A percentile compares a stretch with the other conserved stretches of the same genome.
Evolutionary conservation across 2,113 vertebrate genomes (phyloP).

Genomic region (Campylorhamphus procurvoides): DNA sequence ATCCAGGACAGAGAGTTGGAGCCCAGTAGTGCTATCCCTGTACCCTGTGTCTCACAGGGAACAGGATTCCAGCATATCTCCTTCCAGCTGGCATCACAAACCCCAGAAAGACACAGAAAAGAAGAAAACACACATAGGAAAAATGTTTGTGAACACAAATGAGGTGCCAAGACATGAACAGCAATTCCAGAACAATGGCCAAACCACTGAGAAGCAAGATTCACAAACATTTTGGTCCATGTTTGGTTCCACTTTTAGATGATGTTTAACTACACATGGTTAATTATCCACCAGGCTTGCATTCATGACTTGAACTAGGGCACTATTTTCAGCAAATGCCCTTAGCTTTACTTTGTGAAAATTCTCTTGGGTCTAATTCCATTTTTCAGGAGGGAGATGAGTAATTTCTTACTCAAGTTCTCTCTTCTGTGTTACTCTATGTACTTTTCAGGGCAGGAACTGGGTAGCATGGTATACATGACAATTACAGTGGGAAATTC

Average conservation of each 20-base stretch:
- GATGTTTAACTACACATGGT: neutral
- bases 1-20: neutral
- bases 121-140: neutral
- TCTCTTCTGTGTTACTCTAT: neutral
- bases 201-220: neutral
- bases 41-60: accelerated
- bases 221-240: neutral
- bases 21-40: neutral
- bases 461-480: neutral
- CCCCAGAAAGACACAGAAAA: neutral
- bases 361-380: neutral
- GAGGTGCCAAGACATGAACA: neutral
- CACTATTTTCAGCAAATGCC: neutral
- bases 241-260: neutral
- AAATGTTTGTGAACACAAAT: neutral
- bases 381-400: neutral
- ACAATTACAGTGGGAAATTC: neutral
- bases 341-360: neutral
- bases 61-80: neutral
- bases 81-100: neutral
- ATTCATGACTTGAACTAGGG: neutral
- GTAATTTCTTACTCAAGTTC: neutral
- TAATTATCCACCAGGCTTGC: neutral
- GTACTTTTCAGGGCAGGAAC: neutral
- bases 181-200: neutral